Evolutionary conservation across 2,888 invertebrate genomes (phyloP), one percentile per base, ranked within the genome.

Genomic region (Pteria penguin): DNA sequence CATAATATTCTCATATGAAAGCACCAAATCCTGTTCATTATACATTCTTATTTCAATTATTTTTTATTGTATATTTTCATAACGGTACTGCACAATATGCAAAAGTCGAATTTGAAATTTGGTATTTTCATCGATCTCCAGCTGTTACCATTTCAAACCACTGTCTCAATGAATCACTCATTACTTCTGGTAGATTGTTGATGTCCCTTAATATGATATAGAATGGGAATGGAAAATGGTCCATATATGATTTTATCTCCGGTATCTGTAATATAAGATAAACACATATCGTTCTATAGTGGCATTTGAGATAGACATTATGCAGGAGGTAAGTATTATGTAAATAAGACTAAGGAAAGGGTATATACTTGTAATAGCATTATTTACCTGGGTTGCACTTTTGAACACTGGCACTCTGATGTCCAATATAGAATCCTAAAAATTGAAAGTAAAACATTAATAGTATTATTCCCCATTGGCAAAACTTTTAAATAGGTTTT

Each of bases 221-320:
- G 93, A 97, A 99, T 0, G 98, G 98, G 92, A 99, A 99, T 0
- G 99, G 99, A 93, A 99, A 99, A 63, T 94, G 95, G 88, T 98
- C 98, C 94, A 99, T 95, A 91, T 99, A 99, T 0, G 96, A 95
- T 83, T 94, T 94, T 86, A 97, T 95, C 74, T 89, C 89, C 36
- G 90, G 89, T 58, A 89, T 76, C 89, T 90, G 85, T 60, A 84
- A 81, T 58, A 72, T n/a, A n/a, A n/a, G n/a, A n/a, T n/a, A n/a
- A n/a, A n/a, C n/a, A n/a, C n/a, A n/a, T n/a, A n/a, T n/a, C n/a
- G n/a, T n/a, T n/a, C n/a, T n/a, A n/a, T n/a, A n/a, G n/a, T n/a
- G n/a, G n/a, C n/a, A n/a, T n/a, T n/a, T n/a, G n/a, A n/a, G n/a
- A n/a, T n/a, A n/a, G n/a, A n/a, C n/a, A n/a, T n/a, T n/a, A n/a